Percentiles rank a stretch among this genome's conserved stretches.
phyloP scores from a whole-genome alignment of 2,797 vertebrate species.

The Dendrocincla tyrannina region DNA sequence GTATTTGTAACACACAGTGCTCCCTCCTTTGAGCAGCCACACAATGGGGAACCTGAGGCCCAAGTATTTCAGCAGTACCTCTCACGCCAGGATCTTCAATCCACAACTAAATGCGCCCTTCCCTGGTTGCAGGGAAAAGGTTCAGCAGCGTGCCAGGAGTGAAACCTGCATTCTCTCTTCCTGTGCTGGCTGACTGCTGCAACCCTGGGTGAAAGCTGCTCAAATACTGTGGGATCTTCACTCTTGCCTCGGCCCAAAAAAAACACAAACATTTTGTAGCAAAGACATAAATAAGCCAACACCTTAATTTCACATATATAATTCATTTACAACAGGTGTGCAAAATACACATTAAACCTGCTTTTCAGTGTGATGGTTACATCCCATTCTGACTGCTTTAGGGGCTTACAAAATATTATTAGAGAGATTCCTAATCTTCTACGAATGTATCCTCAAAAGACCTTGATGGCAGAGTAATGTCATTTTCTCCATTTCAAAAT shows the following conservation, averaged over 20 bases:
- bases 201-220: not conserved
- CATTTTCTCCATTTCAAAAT: not conserved
- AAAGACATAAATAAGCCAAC: not conserved
- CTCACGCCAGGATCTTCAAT: not conserved
- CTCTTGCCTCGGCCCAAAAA: not conserved
- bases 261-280: not conserved
- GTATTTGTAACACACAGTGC: not conserved
- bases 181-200: not conserved
- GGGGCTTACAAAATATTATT: not conserved
- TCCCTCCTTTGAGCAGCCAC: not conserved
- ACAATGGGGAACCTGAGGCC: rapidly evolving
- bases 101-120: no score
- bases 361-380: not conserved
- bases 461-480: not conserved
- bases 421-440: not conserved
- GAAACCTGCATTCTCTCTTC: not conserved
- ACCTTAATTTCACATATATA: not conserved
- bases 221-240: not conserved
- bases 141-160: not conserved
- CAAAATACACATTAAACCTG: not conserved
- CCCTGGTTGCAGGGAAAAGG: not conserved
- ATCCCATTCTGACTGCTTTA: not conserved
- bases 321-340: not conserved
- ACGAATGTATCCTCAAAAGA: not conserved
- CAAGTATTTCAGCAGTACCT: not conserved